These are phyloP conservation scores for Anoura caudifer DNA, from an alignment of 2,113 vertebrate species.

Conservation along the genomic window DNA sequence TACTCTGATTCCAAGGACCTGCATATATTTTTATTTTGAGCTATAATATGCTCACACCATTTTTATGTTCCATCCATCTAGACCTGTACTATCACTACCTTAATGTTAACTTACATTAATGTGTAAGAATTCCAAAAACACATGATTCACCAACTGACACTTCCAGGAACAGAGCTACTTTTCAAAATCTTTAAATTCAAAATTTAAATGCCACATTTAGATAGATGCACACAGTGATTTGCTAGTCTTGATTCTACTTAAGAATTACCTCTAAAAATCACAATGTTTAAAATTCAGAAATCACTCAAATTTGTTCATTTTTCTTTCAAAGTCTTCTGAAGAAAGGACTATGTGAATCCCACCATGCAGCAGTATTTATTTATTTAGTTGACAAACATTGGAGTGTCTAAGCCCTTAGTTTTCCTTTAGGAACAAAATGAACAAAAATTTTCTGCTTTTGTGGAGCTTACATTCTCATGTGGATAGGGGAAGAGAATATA, in stretches of 20 bases:
- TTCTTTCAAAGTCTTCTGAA: not conserved
- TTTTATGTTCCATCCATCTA: not conserved
- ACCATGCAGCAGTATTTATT: not conserved
- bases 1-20: not conserved
- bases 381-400: not conserved
- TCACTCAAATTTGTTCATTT: not conserved
- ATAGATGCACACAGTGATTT: not conserved
- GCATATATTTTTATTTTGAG: not conserved
- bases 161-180: not conserved
- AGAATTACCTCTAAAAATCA: not conserved
- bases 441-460: not conserved
- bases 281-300: not conserved
- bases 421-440: not conserved
- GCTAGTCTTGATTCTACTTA: not conserved
- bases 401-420: not conserved
- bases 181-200: not conserved
- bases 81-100: not conserved
- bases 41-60: not conserved
- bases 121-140: constrained; percentile 18
- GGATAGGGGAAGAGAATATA: not conserved
- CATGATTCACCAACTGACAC: not conserved
- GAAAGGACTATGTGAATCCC: not conserved
- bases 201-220: not conserved
- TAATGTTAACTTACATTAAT: not conserved
- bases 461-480: not conserved